Evolutionary conservation across 2,113 vertebrate genomes (phyloP).

Genomic region (Mungos mungo): DNA sequence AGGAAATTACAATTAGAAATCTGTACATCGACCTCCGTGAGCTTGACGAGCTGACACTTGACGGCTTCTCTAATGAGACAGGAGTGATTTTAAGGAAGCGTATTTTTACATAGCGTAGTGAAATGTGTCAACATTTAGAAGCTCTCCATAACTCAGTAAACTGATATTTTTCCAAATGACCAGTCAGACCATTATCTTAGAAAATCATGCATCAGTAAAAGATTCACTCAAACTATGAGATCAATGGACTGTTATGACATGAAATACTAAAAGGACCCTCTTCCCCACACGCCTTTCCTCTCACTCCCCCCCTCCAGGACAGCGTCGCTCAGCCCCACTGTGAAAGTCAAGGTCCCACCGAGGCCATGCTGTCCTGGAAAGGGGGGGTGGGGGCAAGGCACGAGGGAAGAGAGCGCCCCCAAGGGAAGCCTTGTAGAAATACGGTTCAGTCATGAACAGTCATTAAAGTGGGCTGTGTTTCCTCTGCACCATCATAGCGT

Average conservation of each 20-base stretch:
- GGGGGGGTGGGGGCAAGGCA: neutral
- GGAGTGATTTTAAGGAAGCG: neutral
- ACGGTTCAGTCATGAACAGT: fast-evolving
- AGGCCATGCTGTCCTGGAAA: neutral
- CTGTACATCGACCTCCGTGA: fast-evolving
- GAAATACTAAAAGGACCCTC: fast-evolving
- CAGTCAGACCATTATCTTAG: fast-evolving
- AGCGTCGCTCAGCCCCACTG: fast-evolving
- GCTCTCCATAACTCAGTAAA: neutral
- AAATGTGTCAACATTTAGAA: neutral
- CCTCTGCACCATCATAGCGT: neutral
- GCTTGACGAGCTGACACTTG: neutral
- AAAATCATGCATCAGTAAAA: neutral
- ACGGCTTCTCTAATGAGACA: neutral
- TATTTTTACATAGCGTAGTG: neutral
- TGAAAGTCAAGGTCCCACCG: neutral
- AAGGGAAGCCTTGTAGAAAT: neutral
- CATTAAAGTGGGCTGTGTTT: fast-evolving
- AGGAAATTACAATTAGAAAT: neutral
- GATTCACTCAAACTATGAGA: neutral
- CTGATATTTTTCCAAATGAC: neutral
- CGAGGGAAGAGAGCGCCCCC: fast-evolving
- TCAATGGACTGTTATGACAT: fast-evolving
- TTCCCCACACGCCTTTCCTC: neutral
- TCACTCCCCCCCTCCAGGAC: neutral